A percentile compares a stretch with the other conserved stretches of the same genome.
These are phyloP conservation scores for Furcifer pardalis DNA, from an alignment of 2,797 vertebrate genomes.

Conservation along the genomic window DNA sequence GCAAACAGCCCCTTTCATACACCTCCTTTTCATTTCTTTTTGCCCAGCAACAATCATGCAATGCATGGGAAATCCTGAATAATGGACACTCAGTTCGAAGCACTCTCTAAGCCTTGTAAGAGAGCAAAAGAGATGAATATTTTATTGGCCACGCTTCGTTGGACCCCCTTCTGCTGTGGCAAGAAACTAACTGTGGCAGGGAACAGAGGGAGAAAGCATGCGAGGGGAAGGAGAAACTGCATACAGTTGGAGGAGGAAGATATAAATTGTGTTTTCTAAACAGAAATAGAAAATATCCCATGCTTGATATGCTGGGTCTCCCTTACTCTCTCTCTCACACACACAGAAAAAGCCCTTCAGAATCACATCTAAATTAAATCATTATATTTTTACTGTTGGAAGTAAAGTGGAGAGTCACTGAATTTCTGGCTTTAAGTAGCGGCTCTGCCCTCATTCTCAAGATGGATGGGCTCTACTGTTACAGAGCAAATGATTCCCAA, in stretches of 20 bases:
- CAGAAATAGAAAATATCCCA: not conserved
- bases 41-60: constrained; percentile 34
- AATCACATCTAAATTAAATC: not conserved
- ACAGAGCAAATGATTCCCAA: not conserved
- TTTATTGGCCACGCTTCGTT: constrained; percentile 40
- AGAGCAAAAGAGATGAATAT: constrained; percentile 41
- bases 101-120: constrained; percentile 21
- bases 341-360: too few relatives aligned
- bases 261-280: not conserved
- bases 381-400: not conserved
- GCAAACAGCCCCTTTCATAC: not conserved
- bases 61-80: constrained; percentile 40
- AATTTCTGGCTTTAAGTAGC: not conserved
- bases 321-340: not conserved
- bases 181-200: constrained; percentile 17
- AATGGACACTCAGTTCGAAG: constrained; percentile 34
- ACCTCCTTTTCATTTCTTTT: constrained; percentile 18
- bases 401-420: not conserved
- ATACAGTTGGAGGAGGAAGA: not conserved
- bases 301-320: not conserved
- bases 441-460: not conserved
- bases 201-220: constrained; percentile 1
- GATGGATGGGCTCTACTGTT: not conserved
- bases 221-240: not conserved
- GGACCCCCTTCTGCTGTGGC: constrained; percentile 33